A percentile compares a stretch with the other conserved stretches of the same genome.
These are phyloP conservation scores for Tachysurus vachellii DNA, from an alignment of 2,113 vertebrate genomes.

Conservation along the genomic window DNA sequence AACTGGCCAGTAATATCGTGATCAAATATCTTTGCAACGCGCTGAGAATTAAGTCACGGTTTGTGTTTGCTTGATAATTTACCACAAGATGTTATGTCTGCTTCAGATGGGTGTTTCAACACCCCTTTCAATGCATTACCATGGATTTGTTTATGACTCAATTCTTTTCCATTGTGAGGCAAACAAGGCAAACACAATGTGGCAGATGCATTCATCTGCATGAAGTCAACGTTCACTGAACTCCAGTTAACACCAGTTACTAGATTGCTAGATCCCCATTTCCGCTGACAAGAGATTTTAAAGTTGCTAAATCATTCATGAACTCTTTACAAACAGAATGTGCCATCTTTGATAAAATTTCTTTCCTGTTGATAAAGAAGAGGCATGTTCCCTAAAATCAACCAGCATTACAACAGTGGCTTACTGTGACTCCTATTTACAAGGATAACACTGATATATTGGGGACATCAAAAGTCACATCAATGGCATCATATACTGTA, in stretches of 20 bases:
- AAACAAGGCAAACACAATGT: not conserved
- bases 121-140: not conserved
- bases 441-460: not conserved
- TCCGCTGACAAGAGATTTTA: not conserved
- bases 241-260: not conserved
- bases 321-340: not conserved
- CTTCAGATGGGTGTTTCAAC: not conserved
- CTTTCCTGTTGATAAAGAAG: not conserved
- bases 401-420: not conserved
- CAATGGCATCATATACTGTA: not conserved
- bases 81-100: not conserved
- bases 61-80: not conserved
- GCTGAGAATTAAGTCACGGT: not conserved
- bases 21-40: not conserved
- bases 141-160: conserved; percentile 11
- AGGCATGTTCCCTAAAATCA: not conserved
- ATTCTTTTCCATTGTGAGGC: not conserved
- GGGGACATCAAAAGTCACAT: not conserved
- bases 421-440: not conserved
- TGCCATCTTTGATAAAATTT: not conserved
- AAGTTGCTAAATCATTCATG: not conserved
- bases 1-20: not conserved
- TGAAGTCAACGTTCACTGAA: not conserved
- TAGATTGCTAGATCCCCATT: not conserved
- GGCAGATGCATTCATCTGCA: not conserved